A percentile compares a stretch with the other conserved stretches of the same genome.
These are phyloP conservation scores for Ptychochromis oligacanthus DNA, from an alignment of 2,113 vertebrate species.

Conservation along the genomic window DNA sequence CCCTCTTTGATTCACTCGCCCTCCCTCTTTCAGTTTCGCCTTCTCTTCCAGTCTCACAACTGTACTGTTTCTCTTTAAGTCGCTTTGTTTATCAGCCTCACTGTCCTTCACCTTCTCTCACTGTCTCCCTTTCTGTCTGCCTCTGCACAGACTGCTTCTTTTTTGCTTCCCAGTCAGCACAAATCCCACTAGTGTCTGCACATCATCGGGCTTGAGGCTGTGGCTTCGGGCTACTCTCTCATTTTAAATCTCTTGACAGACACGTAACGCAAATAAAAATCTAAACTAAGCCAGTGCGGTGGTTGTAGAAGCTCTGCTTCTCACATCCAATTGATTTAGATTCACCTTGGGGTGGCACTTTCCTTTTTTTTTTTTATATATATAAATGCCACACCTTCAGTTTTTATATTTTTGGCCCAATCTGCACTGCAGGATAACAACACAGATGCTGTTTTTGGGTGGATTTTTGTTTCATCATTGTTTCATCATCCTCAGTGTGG, in stretches of 20 bases:
- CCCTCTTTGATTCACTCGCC: slow-evolving; percentile 33
- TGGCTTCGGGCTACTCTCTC: slow-evolving; percentile 20
- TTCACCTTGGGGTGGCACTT: slow-evolving; percentile 1
- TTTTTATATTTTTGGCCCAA: background rate
- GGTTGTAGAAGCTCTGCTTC: background rate
- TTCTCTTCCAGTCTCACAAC: background rate
- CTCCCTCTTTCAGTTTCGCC: background rate
- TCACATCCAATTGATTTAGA: slow-evolving; percentile 40
- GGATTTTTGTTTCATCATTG: slow-evolving; percentile 39
- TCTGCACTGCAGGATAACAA: background rate
- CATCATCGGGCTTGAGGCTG: slow-evolving; percentile 8
- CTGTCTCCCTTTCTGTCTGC: background rate
- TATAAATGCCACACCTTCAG: slow-evolving; percentile 14
- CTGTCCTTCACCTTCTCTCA: background rate
- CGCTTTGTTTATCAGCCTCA: background rate
- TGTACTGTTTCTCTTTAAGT: background rate
- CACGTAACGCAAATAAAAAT: slow-evolving; percentile 42
- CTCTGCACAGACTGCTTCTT: slow-evolving; percentile 7
- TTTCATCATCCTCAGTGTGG: slow-evolving; percentile 43
- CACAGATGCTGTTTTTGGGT: slow-evolving; percentile 16
- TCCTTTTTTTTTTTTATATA: no score
- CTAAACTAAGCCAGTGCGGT: background rate
- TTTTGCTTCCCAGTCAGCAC: slow-evolving; percentile 28
- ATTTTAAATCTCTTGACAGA: slow-evolving; percentile 37
- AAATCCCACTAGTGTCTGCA: slow-evolving; percentile 36